A percentile compares a stretch with the other conserved stretches of the same genome.
These are phyloP conservation scores for Thalassoma bifasciatum DNA, from an alignment of 2,113 vertebrate species.

Conservation along the genomic window DNA sequence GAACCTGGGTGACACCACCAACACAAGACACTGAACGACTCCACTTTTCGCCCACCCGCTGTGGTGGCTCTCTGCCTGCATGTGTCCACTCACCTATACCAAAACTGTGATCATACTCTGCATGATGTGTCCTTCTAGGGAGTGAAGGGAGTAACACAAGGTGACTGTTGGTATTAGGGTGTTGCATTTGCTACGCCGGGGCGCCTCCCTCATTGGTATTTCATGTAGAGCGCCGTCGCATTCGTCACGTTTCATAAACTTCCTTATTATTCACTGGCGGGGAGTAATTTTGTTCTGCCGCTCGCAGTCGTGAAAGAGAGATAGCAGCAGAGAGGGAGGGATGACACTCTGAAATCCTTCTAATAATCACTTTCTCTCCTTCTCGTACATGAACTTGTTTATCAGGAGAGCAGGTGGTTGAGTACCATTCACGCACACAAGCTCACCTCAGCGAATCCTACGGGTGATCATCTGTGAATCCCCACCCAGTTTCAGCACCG, in stretches of 20 bases:
- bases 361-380: constrained; percentile 67
- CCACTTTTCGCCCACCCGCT: constrained; percentile 16
- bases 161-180: constrained; percentile 83
- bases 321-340: constrained; percentile 59
- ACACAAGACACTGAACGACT: constrained; percentile 44
- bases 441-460: constrained; percentile 54
- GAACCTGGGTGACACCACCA: constrained; percentile 54
- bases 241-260: constrained; percentile 84
- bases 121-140: constrained; percentile 68
- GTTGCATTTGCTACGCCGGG: constrained; percentile 73
- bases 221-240: constrained; percentile 76
- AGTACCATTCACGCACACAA: constrained; percentile 53
- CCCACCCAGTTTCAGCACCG: constrained; percentile 37
- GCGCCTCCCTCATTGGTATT: constrained; percentile 79
- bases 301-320: constrained; percentile 67
- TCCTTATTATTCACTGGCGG: constrained; percentile 82
- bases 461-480: constrained; percentile 65
- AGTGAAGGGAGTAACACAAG: constrained; percentile 69
- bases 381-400: constrained; percentile 71
- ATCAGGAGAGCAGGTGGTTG: constrained; percentile 72
- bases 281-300: constrained; percentile 73
- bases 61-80: constrained; percentile 20
- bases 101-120: constrained; percentile 24
- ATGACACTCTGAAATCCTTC: constrained; percentile 66
- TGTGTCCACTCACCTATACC: constrained; percentile 43